phyloP scores from a whole-genome alignment of 2,797 vertebrate genomes.

The Adelosebastes latens region DNA sequence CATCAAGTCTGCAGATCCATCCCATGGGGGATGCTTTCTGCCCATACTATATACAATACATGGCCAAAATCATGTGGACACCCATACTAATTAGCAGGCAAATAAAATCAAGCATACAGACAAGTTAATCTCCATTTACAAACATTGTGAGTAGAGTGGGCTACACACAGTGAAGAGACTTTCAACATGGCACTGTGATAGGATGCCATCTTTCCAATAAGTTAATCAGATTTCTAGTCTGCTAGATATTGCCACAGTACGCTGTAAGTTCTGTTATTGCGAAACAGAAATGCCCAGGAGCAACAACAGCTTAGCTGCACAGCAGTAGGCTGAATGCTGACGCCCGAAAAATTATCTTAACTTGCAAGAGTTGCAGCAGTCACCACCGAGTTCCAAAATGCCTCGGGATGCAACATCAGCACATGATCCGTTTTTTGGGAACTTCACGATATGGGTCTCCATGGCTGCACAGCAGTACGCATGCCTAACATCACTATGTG shows the following conservation, averaged over 20 bases:
- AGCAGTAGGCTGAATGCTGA: neutral
- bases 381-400: neutral
- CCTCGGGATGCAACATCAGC: neutral
- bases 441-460: neutral
- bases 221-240: neutral
- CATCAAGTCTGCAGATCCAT: neutral
- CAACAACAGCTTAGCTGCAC: neutral
- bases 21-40: neutral
- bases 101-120: neutral
- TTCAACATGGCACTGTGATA: neutral
- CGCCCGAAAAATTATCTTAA: neutral
- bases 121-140: neutral
- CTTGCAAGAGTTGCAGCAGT: neutral
- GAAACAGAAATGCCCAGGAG: neutral
- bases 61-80: neutral
- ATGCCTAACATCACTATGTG: neutral
- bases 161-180: neutral
- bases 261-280: neutral
- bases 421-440: neutral
- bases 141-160: neutral
- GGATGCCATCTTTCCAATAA: constrained; percentile 12
- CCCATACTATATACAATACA: neutral
- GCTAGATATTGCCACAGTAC: neutral
- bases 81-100: neutral
- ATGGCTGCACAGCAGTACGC: neutral